These are phyloP conservation scores for Danio kyathit DNA, from an alignment of 2,797 vertebrate species.

Conservation along the genomic window DNA sequence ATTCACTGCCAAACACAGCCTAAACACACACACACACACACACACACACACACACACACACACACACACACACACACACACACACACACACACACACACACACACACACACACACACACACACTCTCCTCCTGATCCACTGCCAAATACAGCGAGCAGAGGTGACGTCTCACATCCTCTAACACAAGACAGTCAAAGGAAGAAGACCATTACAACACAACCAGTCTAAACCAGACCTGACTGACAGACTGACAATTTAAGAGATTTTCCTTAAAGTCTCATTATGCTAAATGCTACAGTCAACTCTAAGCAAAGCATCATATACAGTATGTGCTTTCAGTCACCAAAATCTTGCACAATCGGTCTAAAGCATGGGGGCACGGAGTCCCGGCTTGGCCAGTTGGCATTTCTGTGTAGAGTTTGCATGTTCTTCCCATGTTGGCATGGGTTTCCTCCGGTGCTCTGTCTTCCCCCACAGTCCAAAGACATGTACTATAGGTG, in stretches of 20 bases:
- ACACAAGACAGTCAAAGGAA: background rate
- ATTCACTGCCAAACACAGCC: constrained; percentile 25
- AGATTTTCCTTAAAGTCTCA: background rate
- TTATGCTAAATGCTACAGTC: background rate
- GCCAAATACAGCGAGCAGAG: constrained; percentile 30
- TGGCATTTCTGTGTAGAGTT: too few species aligned
- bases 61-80: too few species aligned
- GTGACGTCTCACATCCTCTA: background rate
- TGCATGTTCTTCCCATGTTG: too few species aligned
- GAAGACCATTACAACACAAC: background rate
- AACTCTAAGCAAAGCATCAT: background rate
- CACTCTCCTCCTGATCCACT: background rate
- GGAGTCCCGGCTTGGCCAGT: too few species aligned
- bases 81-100: too few species aligned
- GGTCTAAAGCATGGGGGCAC: too few species aligned
- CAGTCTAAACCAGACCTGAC: background rate
- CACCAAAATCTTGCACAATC: too few species aligned
- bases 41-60: too few species aligned
- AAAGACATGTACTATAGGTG: too few species aligned
- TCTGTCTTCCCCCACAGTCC: too few species aligned
- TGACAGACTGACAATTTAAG: background rate
- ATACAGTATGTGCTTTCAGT: too few species aligned
- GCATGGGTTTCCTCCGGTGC: too few species aligned
- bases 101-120: background rate
- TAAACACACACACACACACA: background rate